Conservation (phyloP, 2,797 vertebrate genomes). For the Choloepus didactylus region DNA sequence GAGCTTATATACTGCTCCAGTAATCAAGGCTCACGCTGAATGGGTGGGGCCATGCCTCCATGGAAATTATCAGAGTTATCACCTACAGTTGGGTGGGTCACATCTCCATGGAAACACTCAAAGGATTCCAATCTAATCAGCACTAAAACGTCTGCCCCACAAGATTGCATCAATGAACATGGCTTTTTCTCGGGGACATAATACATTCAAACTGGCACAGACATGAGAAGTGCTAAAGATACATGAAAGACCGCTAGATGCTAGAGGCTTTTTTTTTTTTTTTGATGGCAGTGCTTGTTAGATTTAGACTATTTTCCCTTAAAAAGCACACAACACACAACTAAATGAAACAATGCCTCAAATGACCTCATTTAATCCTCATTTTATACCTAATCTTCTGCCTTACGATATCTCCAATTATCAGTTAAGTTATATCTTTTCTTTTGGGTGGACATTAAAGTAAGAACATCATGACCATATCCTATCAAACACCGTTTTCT, state of each 20-base stretch:
- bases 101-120: no score
- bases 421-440: background rate
- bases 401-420: background rate
- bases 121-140: no score
- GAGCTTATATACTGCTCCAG: no score
- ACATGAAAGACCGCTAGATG: background rate
- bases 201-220: no score
- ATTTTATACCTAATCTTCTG: conserved; percentile 54
- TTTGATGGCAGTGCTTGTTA: background rate
- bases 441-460: conserved; percentile 17
- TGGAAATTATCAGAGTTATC: no score
- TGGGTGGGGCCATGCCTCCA: no score
- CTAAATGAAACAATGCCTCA: background rate
- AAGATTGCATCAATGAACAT: no score
- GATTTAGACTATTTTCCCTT: conserved; percentile 3
- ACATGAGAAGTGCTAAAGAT: background rate
- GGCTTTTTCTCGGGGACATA: no score
- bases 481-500: background rate
- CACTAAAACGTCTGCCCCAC: no score
- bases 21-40: no score
- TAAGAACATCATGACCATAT: background rate
- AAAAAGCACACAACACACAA: background rate
- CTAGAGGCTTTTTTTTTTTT: background rate
- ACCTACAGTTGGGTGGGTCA: no score
- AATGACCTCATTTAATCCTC: background rate